phyloP scores from a whole-genome alignment of 2,888 invertebrate species.

The Lydus trimaculatus region DNA sequence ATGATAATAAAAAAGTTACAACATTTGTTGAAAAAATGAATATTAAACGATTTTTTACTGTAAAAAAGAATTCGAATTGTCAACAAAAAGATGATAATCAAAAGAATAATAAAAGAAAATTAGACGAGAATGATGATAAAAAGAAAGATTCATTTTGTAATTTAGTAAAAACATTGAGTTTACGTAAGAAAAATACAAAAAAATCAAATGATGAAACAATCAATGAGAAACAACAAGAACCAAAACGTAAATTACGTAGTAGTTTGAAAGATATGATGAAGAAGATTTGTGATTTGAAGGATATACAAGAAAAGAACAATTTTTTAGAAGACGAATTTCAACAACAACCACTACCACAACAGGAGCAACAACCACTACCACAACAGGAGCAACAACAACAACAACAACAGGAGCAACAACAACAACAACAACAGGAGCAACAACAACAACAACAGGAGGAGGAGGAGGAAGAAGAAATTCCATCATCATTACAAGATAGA shows the following conservation, averaged over 20 bases:
- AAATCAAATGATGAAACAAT: conserved; percentile 15
- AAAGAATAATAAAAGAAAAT: conserved; percentile 6
- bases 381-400: conserved; percentile 5
- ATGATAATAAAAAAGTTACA: conserved; percentile 33
- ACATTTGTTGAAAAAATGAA: conserved; percentile 40
- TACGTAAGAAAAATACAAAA: conserved; percentile 34
- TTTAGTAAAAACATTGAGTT: conserved; percentile 53
- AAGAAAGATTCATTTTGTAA: conserved; percentile 14
- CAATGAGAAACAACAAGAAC: conserved; percentile 23
- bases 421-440: conserved; percentile 12
- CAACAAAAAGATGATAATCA: conserved; percentile 11
- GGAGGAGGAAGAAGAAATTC: conserved; percentile 14
- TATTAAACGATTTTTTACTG: conserved; percentile 51
- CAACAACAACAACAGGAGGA: neutral
- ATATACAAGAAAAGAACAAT: conserved; percentile 12
- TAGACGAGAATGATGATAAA: conserved; percentile 14
- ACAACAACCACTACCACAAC: neutral
- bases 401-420: conserved; percentile 9
- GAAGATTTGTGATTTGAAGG: conserved; percentile 47
- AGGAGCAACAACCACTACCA: neutral
- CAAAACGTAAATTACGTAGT: conserved; percentile 26
- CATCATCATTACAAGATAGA: neutral
- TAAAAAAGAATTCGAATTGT: conserved; percentile 41
- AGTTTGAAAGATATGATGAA: conserved; percentile 49
- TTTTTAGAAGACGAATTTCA: neutral